Evolutionary conservation across 2,888 invertebrate species (phyloP), one percentile per base, ranked within the genome.

Genomic region (Dynastes hyllus): DNA sequence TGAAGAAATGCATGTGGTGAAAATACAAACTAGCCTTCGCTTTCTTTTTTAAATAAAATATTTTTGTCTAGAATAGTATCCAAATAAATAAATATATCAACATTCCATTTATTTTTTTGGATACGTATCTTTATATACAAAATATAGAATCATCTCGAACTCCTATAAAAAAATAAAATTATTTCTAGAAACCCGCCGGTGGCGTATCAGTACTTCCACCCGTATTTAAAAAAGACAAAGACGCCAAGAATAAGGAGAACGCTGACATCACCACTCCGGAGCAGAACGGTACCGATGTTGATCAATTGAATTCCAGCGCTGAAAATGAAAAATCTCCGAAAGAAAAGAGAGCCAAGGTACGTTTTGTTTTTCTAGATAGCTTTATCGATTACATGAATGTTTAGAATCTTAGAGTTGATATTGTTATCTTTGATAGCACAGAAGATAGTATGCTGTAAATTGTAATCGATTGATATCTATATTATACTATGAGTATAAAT

Each of bases 121-220:
- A 22, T 55, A 55, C 0, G 1, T 22, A 6, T 45, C 45, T 45
- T 45, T 2, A 45, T 45, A 45, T 45, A 45, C 2, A 45, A 45
- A 45, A 0, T 55, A 55, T 55, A 55, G n/a, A 6, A 55, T 16
- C 53, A 3, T 53, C 3, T 53, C 1, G 3, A 13, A 63, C 6
- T 32, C 2, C 27, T 40, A 11, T 77, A 13, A 32, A 8, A 45
- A 29, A 51, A 63, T 37, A 16, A 45, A 50, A 55, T 78, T 81
- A 84, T 82, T 91, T 91, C 73, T 91, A 96, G 96, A 95, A 95
- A 90, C 95, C 95, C 37, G 91, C 95, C 50, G 96, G 96, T 67
- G 96, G 96, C 8, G 94, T 96, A 80, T 94, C 95, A 81, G 96
- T 96, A 82, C 92, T 96, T 89, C 96, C 96, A 69, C 91, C 94